Evolutionary conservation across 2,113 vertebrate genomes (phyloP).

Genomic region (Prionailurus bengalensis): DNA sequence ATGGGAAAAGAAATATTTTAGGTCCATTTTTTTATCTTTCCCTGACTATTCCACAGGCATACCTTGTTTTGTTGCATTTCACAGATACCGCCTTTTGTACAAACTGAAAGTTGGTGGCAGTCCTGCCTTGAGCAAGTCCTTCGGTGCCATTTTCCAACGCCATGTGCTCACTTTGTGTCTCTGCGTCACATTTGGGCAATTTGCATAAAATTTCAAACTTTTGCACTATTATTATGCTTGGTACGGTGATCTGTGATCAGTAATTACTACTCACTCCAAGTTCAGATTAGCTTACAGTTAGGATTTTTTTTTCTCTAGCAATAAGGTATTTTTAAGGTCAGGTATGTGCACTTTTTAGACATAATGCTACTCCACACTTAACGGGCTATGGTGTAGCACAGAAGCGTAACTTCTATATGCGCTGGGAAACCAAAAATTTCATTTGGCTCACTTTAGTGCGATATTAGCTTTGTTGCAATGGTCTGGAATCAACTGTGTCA

Average conservation of each 20-base stretch:
- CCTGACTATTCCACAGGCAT: background rate
- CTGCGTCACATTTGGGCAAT: background rate
- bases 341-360: background rate
- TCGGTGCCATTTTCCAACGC: background rate
- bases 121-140: background rate
- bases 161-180: background rate
- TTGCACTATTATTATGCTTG: background rate
- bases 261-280: background rate
- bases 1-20: background rate
- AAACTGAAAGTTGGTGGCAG: background rate
- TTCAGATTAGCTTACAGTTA: background rate
- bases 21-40: background rate
- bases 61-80: background rate
- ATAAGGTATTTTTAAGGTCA: background rate
- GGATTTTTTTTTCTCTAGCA: background rate
- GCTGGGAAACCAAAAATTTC: background rate
- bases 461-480: background rate
- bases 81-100: background rate
- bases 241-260: background rate
- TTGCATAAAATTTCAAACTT: background rate
- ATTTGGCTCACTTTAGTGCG: background rate
- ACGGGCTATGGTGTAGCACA: background rate
- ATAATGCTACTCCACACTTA: background rate
- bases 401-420: background rate
- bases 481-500: background rate